A percentile compares a stretch with the other conserved stretches of the same genome.
Conservation (phyloP, 2,113 vertebrate genomes). For the Pangasianodon hypophthalmus region DNA sequence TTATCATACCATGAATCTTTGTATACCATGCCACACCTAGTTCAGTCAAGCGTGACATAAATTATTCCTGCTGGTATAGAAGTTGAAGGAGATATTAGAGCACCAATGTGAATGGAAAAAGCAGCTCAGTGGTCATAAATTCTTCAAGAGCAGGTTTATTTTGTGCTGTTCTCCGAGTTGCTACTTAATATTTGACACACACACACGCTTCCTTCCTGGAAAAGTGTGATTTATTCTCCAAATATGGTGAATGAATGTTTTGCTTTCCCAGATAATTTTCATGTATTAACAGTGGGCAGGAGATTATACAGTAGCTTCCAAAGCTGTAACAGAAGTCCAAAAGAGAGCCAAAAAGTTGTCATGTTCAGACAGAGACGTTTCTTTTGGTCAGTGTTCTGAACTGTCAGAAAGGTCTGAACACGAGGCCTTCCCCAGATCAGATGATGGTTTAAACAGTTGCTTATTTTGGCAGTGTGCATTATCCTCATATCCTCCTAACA, state of each 20-base stretch:
- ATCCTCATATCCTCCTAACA: background rate
- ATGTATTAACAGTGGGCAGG: conserved; percentile 42
- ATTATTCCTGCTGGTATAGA: background rate
- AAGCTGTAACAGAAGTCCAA: conserved; percentile 16
- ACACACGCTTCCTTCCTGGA: conserved; percentile 43
- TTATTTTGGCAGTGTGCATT: background rate
- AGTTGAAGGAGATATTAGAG: background rate
- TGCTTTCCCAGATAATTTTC: conserved; percentile 45
- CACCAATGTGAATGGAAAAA: background rate
- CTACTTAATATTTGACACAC: conserved; percentile 8
- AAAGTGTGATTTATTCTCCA: conserved; percentile 60
- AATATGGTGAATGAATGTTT: conserved; percentile 39
- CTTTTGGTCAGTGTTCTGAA: conserved; percentile 6
- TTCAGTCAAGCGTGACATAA: background rate
- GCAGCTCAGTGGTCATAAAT: background rate
- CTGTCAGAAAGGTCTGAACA: conserved; percentile 11
- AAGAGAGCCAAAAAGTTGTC: conserved; percentile 45
- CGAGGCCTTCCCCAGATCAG: background rate
- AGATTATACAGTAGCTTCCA: conserved; percentile 40
- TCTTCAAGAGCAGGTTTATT: background rate
- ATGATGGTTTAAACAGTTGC: conserved; percentile 12
- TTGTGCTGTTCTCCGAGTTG: background rate
- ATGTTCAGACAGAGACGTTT: conserved; percentile 32
- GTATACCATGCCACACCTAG: background rate
- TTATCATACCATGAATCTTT: background rate